phyloP scores from a whole-genome alignment of 2,888 invertebrate species.

The Drosophila buzzatii region DNA sequence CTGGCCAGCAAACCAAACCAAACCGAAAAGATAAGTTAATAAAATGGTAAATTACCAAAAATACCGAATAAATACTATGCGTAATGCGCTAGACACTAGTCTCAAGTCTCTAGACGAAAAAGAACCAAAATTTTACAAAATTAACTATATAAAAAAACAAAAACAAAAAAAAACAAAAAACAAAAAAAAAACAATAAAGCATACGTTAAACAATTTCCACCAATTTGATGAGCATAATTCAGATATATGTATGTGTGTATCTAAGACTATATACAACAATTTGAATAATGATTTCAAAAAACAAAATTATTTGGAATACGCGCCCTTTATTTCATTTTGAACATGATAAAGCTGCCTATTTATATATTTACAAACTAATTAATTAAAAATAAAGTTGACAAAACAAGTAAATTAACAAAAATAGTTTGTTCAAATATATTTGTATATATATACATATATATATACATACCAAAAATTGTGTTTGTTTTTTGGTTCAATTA shows the following conservation, averaged over 20 bases:
- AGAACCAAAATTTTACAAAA: constrained; percentile 77
- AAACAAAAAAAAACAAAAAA: constrained; percentile 15
- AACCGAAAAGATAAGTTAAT: not conserved
- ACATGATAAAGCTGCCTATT: constrained; percentile 70
- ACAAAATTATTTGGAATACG: constrained; percentile 48
- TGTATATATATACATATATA: too few relatives aligned
- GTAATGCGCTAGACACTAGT: constrained; percentile 62
- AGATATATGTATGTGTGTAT: constrained; percentile 34
- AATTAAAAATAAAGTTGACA: constrained; percentile 16
- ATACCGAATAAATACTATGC: constrained; percentile 48
- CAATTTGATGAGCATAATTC: constrained; percentile 65
- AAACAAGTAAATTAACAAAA: constrained; percentile 25
- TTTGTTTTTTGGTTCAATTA: constrained; percentile 38
- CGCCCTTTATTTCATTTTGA: constrained; percentile 57
- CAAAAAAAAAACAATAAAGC: constrained; percentile 28
- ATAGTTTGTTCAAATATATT: constrained; percentile 35
- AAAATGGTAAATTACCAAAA: constrained; percentile 27
- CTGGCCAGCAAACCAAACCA: constrained; percentile 23
- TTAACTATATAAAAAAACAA: constrained; percentile 5
- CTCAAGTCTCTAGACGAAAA: constrained; percentile 64
- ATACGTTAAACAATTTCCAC: constrained; percentile 68
- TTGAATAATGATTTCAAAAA: constrained; percentile 13
- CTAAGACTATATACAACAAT: constrained; percentile 40
- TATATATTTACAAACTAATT: constrained; percentile 69
- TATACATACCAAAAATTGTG: constrained; percentile 17